Evolutionary conservation across 2,888 invertebrate genomes (phyloP).

Genomic region (Drosophila melanosoma): DNA sequence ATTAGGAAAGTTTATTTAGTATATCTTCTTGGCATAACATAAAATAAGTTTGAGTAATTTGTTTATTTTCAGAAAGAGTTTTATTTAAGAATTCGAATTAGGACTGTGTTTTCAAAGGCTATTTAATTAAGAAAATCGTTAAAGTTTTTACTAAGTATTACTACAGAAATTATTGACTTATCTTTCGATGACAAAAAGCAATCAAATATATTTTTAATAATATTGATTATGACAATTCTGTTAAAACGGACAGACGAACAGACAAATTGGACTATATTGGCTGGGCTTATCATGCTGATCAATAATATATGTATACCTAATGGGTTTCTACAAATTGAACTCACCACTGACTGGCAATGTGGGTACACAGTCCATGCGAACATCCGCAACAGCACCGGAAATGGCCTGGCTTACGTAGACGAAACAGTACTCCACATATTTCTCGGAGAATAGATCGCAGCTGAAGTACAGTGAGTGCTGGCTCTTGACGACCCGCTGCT

Average conservation of each 20-base stretch:
- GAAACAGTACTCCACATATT: conserved; percentile 94
- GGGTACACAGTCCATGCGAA: conserved; percentile 93
- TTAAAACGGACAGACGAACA: background rate
- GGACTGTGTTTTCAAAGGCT: too few species aligned
- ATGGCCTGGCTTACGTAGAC: conserved; percentile 94
- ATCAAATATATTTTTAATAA: background rate
- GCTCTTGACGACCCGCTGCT: conserved; percentile 88
- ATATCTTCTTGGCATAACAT: too few species aligned
- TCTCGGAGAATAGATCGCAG: conserved; percentile 93
- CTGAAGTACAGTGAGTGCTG: conserved; percentile 91
- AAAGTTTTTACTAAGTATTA: background rate
- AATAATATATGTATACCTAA: background rate
- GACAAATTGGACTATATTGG: background rate
- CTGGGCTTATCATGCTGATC: background rate
- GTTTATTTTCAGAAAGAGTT: background rate
- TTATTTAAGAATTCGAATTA: background rate
- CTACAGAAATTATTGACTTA: background rate
- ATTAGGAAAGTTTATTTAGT: too few species aligned
- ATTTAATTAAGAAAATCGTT: background rate
- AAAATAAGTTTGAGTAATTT: background rate
- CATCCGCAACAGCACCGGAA: conserved; percentile 93
- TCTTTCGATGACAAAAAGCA: background rate
- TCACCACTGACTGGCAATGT: conserved; percentile 92
- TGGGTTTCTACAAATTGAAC: background rate
- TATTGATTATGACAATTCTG: too few species aligned